These are phyloP conservation scores for Calvadosia cruxmelitensis DNA, from an alignment of 30 jellyfish, hydroid and myxozoan genomes.

Conservation along the genomic window DNA sequence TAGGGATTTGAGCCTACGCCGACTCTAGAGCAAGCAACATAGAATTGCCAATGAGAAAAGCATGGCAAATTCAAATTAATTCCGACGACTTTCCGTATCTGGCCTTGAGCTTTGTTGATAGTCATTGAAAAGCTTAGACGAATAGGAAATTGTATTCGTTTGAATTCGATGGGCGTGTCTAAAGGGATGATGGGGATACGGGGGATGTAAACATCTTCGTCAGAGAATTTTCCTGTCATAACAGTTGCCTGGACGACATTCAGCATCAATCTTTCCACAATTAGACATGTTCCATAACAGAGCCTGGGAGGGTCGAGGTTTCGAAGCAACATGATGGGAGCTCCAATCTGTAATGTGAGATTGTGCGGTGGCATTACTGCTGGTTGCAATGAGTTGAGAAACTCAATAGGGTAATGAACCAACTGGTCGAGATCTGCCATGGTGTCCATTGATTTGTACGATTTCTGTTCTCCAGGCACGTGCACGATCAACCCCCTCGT, in stretches of 20 bases:
- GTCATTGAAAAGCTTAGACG: conserved; percentile 15
- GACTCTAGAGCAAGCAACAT: conserved; percentile 15
- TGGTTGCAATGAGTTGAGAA: conserved; percentile 7
- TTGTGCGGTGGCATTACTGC: conserved; percentile 46
- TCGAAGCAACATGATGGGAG: conserved; percentile 23
- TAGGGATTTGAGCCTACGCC: conserved; percentile 2
- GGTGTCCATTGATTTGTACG: conserved; percentile 12
- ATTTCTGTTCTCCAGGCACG: conserved; percentile 6
- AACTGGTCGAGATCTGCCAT: conserved; percentile 4
- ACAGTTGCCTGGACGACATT: conserved; percentile 17
- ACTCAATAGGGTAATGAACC: conserved; percentile 15
- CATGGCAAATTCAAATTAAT: not conserved
- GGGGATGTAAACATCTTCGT: conserved; percentile 16
- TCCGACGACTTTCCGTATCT: conserved; percentile 5
- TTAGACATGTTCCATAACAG: conserved; percentile 24
- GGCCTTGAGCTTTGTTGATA: conserved; percentile 35
- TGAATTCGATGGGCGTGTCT: conserved; percentile 21
- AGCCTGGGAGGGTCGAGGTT: conserved; percentile 30
- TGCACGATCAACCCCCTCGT: conserved; percentile 1
- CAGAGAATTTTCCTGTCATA: conserved; percentile 2
- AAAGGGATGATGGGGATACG: conserved; percentile 29
- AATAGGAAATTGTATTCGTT: conserved; percentile 17
- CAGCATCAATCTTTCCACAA: conserved; percentile 1
- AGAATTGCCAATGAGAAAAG: conserved; percentile 26
- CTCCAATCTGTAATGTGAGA: conserved; percentile 38